These are phyloP conservation scores for Diarsia dahlii DNA, from an alignment of 2,888 invertebrate species.

Conservation along the genomic window DNA sequence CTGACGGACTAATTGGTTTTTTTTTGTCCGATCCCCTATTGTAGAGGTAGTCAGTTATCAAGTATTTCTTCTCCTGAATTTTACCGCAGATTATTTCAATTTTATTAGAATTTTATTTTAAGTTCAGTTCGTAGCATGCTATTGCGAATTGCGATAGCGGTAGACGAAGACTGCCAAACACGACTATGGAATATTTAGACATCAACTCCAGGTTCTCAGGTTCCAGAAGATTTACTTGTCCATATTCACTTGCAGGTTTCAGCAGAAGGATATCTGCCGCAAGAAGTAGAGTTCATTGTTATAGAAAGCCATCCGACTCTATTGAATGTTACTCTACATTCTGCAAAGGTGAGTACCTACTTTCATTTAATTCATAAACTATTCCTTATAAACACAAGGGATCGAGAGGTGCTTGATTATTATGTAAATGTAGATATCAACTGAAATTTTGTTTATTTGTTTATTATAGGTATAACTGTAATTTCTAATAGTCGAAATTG, in stretches of 20 bases:
- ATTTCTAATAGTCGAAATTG: background rate
- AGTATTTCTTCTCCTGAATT: too few relatives aligned
- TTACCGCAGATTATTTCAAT: background rate
- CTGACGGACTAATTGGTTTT: too few relatives aligned
- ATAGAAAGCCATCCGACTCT: constrained; percentile 96
- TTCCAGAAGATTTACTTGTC: constrained; percentile 17
- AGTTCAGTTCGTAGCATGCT: background rate
- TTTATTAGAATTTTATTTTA: too few relatives aligned
- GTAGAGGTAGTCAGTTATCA: too few relatives aligned
- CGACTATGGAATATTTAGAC: background rate
- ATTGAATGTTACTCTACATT: constrained; percentile 95
- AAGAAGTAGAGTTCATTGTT: constrained; percentile 96
- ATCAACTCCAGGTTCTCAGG: background rate
- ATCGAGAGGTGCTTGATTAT: background rate
- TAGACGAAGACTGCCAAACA: background rate
- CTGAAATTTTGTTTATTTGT: background rate
- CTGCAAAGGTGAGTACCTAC: constrained; percentile 92
- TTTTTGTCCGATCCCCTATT: too few relatives aligned
- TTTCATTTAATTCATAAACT: background rate
- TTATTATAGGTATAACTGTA: background rate
- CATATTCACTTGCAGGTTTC: constrained; percentile 91
- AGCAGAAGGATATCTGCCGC: constrained; percentile 95
- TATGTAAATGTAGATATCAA: background rate
- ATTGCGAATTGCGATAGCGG: background rate
- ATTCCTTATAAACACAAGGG: background rate